Evolutionary conservation across 2,797 vertebrate species (phyloP), one percentile per base, ranked within the genome.

Genomic region (Syngnathus acus): DNA sequence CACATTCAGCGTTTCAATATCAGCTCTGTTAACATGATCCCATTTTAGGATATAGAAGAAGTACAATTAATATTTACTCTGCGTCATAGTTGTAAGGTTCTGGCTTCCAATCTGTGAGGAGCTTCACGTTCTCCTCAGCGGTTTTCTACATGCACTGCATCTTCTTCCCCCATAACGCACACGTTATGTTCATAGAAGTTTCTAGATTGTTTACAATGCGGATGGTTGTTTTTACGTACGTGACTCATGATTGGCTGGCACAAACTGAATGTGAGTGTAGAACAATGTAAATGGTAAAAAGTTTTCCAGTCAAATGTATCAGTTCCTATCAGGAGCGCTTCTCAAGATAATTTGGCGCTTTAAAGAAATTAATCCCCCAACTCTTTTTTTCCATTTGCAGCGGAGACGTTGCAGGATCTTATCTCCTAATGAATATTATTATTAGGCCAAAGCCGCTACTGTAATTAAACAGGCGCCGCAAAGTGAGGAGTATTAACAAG

Each of bases 341-440:
- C 75, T 75, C 63, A 5, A 78, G 72, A 62, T 62, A 62, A 62
- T 45, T 26, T 43, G 39, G 21, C 75, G 62, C 74, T 65, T 79
- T 73, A 71, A 80, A 76, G 50, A 75, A 81, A 83, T 72, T 73
- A 71, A 69, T 67, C 75, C 57, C 51, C 38, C 53, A 72, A 38
- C 6, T 57, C 55, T 8, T 74, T 86, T 43, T 85, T 86, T 79
- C 74, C 69, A 83, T 84, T 84, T 83, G 72, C 78, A 68, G 73
- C 72, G 53, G 55, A 78, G 73, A 78, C 75, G 73, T 74, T 69
- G 40, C 60, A 72, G 50, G 75, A 77, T 82, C 75, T 78, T 86
- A 81, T 89, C 84, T 70, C 78, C 82, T 84, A 79, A 87, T 88
- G 85, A 88, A 86, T 83, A 84, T 86, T 76, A 76, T 81, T 87